Conservation (phyloP, 2,888 invertebrate genomes). For the Dynastes hyllus region DNA sequence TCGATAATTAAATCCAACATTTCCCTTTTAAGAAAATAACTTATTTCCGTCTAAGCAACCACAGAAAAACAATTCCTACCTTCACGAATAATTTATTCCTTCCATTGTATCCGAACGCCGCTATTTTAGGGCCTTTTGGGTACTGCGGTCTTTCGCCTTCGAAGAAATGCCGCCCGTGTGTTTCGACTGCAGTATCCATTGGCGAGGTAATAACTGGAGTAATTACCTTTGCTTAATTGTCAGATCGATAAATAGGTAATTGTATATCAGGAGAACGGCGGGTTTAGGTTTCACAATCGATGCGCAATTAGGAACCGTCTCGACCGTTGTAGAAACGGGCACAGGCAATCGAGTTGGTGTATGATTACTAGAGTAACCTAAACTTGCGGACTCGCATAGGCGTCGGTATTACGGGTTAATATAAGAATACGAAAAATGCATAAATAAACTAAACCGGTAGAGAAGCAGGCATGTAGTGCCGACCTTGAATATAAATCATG, state of each 20-base stretch:
- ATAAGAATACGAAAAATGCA: too few species aligned
- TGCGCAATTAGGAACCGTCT: not conserved
- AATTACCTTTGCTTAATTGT: slow-evolving; percentile 42
- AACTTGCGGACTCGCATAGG: too few species aligned
- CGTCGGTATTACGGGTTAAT: too few species aligned
- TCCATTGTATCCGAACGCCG: slow-evolving; percentile 4
- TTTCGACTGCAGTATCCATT: slow-evolving; percentile 24
- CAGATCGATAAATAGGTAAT: slow-evolving; percentile 36
- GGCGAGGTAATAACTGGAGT: slow-evolving; percentile 21
- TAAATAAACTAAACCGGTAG: too few species aligned
- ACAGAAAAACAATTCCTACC: slow-evolving; percentile 20
- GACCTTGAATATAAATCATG: too few species aligned
- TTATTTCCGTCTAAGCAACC: slow-evolving; percentile 17
- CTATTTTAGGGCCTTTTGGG: not conserved
- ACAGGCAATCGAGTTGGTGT: not conserved
- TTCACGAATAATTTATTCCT: slow-evolving; percentile 37
- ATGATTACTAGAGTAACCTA: too few species aligned
- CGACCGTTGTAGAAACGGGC: not conserved
- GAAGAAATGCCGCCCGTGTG: not conserved
- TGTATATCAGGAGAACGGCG: not conserved
- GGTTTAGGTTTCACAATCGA: slow-evolving; percentile 6
- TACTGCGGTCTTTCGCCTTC: not conserved
- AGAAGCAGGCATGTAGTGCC: too few species aligned
- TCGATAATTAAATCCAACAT: slow-evolving; percentile 19
- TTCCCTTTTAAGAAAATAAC: slow-evolving; percentile 24